Evolutionary conservation across 1,140 invertebrate genomes (phyloP).

Genomic region (Lithobius niger): DNA sequence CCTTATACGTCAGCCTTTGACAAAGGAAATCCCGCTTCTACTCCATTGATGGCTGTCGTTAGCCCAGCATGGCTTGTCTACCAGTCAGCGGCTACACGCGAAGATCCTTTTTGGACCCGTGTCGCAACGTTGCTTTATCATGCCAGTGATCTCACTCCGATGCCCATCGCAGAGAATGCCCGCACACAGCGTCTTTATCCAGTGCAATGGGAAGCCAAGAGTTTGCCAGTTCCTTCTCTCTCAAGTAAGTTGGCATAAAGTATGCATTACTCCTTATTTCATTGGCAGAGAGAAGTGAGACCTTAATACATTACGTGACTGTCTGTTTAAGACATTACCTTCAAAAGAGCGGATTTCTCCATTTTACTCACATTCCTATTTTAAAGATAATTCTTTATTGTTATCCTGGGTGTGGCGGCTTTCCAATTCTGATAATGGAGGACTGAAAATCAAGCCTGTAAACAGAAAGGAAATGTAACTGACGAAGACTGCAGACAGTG

Average conservation of each 20-base stretch:
- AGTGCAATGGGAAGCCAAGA: constrained; percentile 1
- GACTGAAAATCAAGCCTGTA: too few species aligned
- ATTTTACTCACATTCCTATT: too few species aligned
- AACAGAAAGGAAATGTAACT: too few species aligned
- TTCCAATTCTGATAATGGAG: too few species aligned
- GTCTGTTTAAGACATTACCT: too few species aligned
- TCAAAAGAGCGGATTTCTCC: too few species aligned
- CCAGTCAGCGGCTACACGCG: not conserved
- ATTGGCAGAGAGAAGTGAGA: too few species aligned
- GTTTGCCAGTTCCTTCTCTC: not conserved
- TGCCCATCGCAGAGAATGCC: not conserved
- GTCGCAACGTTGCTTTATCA: not conserved
- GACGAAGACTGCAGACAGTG: too few species aligned
- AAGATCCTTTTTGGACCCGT: not conserved
- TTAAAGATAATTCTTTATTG: too few species aligned
- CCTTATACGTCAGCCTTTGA: not conserved
- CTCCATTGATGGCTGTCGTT: not conserved
- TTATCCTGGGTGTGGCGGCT: too few species aligned
- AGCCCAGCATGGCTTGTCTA: not conserved
- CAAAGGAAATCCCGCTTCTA: not conserved
- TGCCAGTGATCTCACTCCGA: not conserved
- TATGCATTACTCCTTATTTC: too few species aligned
- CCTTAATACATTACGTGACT: too few species aligned
- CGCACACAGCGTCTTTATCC: not conserved
- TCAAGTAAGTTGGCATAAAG: constrained; percentile 1